Base-by-base conservation (phyloP, 2,797 vertebrate genomes). In the Remorina albescens region DNA sequence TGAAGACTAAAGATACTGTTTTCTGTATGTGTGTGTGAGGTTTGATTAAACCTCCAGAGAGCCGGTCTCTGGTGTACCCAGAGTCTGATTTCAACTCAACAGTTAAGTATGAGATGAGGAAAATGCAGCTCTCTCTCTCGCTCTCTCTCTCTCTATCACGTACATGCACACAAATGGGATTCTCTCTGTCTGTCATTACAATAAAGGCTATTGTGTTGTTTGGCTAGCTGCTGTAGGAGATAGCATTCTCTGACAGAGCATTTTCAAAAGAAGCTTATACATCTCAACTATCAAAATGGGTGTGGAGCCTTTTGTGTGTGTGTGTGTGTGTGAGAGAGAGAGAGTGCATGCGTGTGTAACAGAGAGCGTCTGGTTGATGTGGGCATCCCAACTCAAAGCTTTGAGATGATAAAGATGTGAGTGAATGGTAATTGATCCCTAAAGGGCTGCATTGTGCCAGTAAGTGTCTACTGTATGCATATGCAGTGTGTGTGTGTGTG, bases 371-470 rank as follows among this genome's bases (percentile, higher is more conserved):
- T 66, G 46, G 53, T 54, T 18, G 36, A 64, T 41, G 51, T 21
- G 56, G 44, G 76, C 80, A 82, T 89, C 86, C 74, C 74, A 58
- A 66, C 75, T 84, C 54, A 62, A 80, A 78, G 86, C 81, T 61
- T 60, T 73, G 74, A 74, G 67, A 80, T 78, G 90, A 89, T 86
- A 86, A 87, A 91, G 89, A 88, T 32, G 25, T 77, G 80, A 88
- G 80, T 68, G 81, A 88, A 65, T 15, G 36, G 82, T 89, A 89
- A 91, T 87, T 88, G 88, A 91, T 91, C 88, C 87, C 89, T 80
- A 59, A 86, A 89, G 89, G 74, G 39, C 66, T 81, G 78, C 74
- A 81, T 86, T 86, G 79, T 88, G 78, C 64, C 76, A 76, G 58
- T 34, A n/a, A 56, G 46, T 77, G 67, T 71, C 51, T 42, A 7